A percentile compares a stretch with the other conserved stretches of the same genome.
phyloP scores from a whole-genome alignment of 1,140 invertebrate species.

The Temnothorax nylanderi region DNA sequence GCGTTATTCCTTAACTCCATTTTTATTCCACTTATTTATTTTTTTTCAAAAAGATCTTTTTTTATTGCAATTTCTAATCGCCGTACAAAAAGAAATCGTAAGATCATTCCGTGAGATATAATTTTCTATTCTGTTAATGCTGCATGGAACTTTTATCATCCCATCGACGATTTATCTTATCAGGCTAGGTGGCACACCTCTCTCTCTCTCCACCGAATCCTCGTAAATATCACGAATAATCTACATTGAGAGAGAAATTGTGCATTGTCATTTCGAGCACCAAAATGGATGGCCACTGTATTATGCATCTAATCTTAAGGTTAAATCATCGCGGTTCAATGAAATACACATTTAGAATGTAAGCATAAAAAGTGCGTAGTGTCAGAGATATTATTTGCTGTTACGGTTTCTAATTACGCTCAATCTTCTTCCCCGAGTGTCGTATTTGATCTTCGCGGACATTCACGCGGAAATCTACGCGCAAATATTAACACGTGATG shows the following conservation, averaged over 20 bases:
- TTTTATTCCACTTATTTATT: neutral
- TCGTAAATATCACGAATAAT: slow-evolving; percentile 63
- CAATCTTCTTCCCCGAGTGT: neutral
- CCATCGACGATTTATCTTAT: slow-evolving; percentile 68
- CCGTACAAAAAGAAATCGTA: neutral
- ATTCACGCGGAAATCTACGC: neutral
- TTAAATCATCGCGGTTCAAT: neutral
- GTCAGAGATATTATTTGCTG: neutral
- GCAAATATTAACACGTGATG: slow-evolving; percentile 6
- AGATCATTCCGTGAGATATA: slow-evolving; percentile 17
- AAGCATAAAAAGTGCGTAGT: neutral
- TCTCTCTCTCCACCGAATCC: slow-evolving; percentile 51
- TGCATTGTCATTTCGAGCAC: slow-evolving; percentile 46
- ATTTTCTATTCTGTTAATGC: slow-evolving; percentile 28
- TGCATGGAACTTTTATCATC: slow-evolving; percentile 56
- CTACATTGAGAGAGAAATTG: slow-evolving; percentile 23
- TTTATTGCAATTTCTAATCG: slow-evolving; percentile 1
- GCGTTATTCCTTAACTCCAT: neutral
- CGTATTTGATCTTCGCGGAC: neutral
- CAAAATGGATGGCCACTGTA: slow-evolving; percentile 1
- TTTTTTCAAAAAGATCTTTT: neutral
- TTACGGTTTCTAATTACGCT: neutral
- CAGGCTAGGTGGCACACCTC: slow-evolving; percentile 25
- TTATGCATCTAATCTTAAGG: neutral
- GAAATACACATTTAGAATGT: neutral